phyloP scores from a whole-genome alignment of 2,797 vertebrate species.

The Forpus xanthops region DNA sequence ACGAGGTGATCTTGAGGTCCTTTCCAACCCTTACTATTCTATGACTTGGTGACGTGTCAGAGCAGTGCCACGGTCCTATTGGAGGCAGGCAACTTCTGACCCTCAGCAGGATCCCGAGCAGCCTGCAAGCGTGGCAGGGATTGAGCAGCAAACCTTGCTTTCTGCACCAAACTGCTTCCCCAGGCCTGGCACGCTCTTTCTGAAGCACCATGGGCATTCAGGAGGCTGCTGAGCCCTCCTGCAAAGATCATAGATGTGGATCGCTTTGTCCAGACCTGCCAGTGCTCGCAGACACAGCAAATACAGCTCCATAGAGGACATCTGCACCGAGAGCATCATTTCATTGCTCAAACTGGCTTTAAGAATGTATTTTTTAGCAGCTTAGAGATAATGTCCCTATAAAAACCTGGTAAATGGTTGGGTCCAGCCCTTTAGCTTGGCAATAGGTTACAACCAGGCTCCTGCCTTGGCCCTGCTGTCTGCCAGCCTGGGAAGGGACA shows the following conservation, averaged over 20 bases:
- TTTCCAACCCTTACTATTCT: no score
- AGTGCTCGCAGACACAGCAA: neutral
- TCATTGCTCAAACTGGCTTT: neutral
- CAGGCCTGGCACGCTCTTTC: neutral
- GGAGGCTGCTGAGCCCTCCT: neutral
- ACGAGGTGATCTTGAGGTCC: no score
- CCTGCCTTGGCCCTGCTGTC: neutral
- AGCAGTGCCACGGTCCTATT: neutral
- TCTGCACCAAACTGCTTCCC: neutral
- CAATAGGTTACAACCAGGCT: neutral
- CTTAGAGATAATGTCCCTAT: neutral
- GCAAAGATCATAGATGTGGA: accelerated
- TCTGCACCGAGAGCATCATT: neutral
- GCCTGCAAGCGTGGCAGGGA: no score
- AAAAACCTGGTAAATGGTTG: neutral
- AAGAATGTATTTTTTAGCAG: neutral
- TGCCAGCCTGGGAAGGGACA: neutral
- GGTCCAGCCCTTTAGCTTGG: neutral
- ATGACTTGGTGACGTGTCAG: neutral
- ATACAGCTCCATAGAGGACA: neutral
- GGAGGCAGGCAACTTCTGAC: neutral
- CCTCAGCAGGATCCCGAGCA: neutral
- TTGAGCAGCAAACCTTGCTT: neutral
- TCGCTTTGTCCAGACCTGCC: neutral
- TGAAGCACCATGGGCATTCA: accelerated